Evolutionary conservation across 2,888 invertebrate species (phyloP), one percentile per base, ranked within the genome.

Genomic region (Platycheirus rosarum): DNA sequence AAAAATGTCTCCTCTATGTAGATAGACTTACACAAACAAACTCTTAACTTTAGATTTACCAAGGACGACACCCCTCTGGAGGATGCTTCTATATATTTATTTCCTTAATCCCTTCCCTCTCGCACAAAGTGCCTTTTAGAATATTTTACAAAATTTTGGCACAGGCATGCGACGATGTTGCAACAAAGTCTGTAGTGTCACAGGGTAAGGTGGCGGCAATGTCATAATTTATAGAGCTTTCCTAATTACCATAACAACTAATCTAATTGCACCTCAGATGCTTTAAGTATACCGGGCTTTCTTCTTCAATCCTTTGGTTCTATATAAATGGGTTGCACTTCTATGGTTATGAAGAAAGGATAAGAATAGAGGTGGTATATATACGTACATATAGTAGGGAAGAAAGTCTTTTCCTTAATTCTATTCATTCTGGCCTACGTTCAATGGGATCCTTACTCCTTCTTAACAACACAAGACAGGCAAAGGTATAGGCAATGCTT

Each of bases 171-270:
- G 23, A 44, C 23, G 40, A 53, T 18, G 14, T 20, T 44, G 46
- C 11, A 23, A 37, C 35, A 49, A 37, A 51, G 9, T 32, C 14
- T 51, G 18, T 37, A 23, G 40, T 40, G 2, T 40, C 40, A 9
- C 13, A 9, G 18, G 14, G 46, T n/a, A n/a, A 40, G 13, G 5
- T 40, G 37, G 18, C 35, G 46, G 42, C 14, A 49, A 63, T 75
- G 75, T 63, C 65, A 69, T 48, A 68, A 79, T 75, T 79, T 79
- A 75, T 75, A 29, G 69, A 69, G 69, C 60, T 44, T 42, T 65
- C 60, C 76, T 76, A 75, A 80, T 80, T 75, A 80, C 65, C 80
- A 80, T 76, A 80, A 76, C 76, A 80, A 75, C 70, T 70, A 62
- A 76, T 80, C 80, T 71, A 76, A 71, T 76, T 71, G 76, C 76